Conservation (phyloP, 2,113 vertebrate species). For the Istiophorus platypterus region DNA sequence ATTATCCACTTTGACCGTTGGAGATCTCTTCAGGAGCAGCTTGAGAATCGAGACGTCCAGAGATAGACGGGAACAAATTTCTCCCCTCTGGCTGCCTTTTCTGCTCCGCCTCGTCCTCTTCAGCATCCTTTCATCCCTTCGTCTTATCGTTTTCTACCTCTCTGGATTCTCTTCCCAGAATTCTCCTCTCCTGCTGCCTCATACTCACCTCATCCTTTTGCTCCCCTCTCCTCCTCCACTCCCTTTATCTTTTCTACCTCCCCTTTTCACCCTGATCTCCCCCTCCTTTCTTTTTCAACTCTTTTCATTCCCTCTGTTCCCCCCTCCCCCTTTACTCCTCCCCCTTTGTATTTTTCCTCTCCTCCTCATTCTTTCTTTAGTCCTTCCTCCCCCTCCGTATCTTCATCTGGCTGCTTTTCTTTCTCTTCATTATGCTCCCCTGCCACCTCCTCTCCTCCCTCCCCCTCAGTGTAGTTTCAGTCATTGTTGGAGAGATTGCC, state of each 20-base stretch:
- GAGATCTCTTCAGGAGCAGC: conserved; percentile 14
- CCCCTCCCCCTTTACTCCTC: conserved; percentile 13
- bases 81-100: conserved; percentile 19
- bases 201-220: conserved; percentile 1
- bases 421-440: conserved; percentile 26
- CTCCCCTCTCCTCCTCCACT: conserved; percentile 8
- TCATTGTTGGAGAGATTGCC: conserved; percentile 33
- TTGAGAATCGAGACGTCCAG: conserved; percentile 10
- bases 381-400: conserved; percentile 16
- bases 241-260: conserved; percentile 11
- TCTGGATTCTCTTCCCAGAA: neutral
- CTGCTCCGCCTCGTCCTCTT: neutral
- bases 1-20: conserved; percentile 24
- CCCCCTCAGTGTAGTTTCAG: conserved; percentile 5
- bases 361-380: conserved; percentile 19
- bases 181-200: neutral
- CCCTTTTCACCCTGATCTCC: conserved; percentile 11
- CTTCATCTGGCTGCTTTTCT: conserved; percentile 29
- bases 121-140: neutral
- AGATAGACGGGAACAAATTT: conserved; percentile 13
- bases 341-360: conserved; percentile 26
- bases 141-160: neutral
- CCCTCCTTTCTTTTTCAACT: neutral
- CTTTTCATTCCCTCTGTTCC: neutral
- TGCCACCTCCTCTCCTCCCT: conserved; percentile 15